Conservation (phyloP, 2,797 vertebrate species). For the Hypotaenidia philippensis region DNA sequence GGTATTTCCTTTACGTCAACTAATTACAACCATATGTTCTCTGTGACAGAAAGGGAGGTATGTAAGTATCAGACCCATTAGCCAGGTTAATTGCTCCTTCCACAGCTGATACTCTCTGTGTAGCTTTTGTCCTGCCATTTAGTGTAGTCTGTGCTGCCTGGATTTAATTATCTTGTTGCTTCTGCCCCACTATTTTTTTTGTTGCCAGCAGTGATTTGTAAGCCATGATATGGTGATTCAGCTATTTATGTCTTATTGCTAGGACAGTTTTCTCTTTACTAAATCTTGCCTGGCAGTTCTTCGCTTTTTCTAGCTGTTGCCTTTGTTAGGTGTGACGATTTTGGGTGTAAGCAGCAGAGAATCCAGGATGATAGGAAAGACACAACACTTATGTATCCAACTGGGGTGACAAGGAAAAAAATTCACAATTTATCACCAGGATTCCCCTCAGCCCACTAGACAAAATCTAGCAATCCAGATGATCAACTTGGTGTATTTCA, state of each 20-base stretch:
- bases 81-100: constrained; percentile 43
- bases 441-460: background rate
- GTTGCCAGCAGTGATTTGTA: background rate
- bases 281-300: background rate
- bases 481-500: background rate
- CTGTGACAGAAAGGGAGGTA: constrained; percentile 37
- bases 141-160: background rate
- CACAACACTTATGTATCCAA: background rate
- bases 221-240: background rate
- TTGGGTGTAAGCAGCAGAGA: background rate
- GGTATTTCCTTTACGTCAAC: constrained; percentile 65
- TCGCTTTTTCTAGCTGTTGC: background rate
- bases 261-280: background rate
- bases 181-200: background rate
- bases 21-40: constrained; percentile 74
- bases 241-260: constrained; percentile 2
- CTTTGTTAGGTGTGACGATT: background rate
- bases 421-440: background rate
- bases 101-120: constrained; percentile 6
- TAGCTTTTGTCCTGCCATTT: background rate
- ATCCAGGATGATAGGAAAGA: background rate
- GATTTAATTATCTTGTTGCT: constrained; percentile 49
- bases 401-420: background rate
- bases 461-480: background rate
- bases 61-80: constrained; percentile 19